Conservation (phyloP, 1,140 invertebrate genomes). For the Hycleus cichorii region DNA sequence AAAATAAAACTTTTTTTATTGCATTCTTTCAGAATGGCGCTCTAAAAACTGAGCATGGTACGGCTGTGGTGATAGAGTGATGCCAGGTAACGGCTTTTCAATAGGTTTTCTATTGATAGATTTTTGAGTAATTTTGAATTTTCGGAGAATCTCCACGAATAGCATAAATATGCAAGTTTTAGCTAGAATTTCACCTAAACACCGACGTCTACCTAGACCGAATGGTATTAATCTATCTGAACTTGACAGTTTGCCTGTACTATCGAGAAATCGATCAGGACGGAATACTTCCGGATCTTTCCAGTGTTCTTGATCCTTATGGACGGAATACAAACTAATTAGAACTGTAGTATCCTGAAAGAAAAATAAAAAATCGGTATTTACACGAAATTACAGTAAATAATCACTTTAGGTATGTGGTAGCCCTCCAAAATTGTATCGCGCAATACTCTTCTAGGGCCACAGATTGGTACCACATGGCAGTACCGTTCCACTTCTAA, state of each 20-base stretch:
- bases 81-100: slow-evolving; percentile 43
- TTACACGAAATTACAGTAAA: no score
- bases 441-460: slow-evolving; percentile 53
- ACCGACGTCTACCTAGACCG: slow-evolving; percentile 60
- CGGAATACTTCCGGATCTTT: slow-evolving; percentile 57
- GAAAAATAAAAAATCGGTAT: no score
- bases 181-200: slow-evolving; percentile 53
- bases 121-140: slow-evolving; percentile 43
- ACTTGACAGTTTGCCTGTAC: slow-evolving; percentile 48
- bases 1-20: no score
- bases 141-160: slow-evolving; percentile 46
- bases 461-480: slow-evolving; percentile 50
- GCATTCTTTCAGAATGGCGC: background rate
- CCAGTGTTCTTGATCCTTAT: slow-evolving; percentile 60
- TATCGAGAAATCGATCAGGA: slow-evolving; percentile 63
- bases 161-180: slow-evolving; percentile 47
- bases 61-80: slow-evolving; percentile 45
- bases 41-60: slow-evolving; percentile 38
- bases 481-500: slow-evolving; percentile 49
- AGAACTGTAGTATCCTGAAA: slow-evolving; percentile 55
- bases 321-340: slow-evolving; percentile 57
- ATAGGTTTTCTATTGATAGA: slow-evolving; percentile 35
- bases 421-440: slow-evolving; percentile 51
- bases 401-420: slow-evolving; percentile 49
- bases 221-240: slow-evolving; percentile 59